Conservation (phyloP, 2,113 vertebrate genomes). For the Stegastes partitus region DNA sequence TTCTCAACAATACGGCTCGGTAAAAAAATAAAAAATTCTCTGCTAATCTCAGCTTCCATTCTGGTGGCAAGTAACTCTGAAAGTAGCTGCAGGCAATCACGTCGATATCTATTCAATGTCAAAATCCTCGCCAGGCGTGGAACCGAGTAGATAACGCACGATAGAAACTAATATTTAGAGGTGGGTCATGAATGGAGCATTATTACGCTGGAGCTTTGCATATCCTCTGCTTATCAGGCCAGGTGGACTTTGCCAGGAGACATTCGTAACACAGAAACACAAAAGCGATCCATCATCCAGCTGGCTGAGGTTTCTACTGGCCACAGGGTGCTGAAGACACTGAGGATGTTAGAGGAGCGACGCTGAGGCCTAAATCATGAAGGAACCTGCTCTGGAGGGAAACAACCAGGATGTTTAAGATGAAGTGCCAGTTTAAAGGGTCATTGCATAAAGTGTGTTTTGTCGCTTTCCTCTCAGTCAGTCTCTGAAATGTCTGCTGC, state of each 20-base stretch:
- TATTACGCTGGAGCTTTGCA: constrained; percentile 20
- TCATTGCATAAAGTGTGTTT: background rate
- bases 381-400: background rate
- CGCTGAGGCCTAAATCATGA: background rate
- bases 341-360: background rate
- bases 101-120: constrained; percentile 30
- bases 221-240: constrained; percentile 20
- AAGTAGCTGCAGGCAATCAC: constrained; percentile 10
- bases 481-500: no score
- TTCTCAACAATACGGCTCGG: background rate
- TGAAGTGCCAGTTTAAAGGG: constrained; percentile 6
- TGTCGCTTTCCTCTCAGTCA: no score
- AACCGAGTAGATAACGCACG: constrained; percentile 11
- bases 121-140: constrained; percentile 4
- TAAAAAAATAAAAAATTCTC: background rate
- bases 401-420: background rate
- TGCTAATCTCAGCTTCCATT: background rate
- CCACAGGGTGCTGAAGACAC: background rate
- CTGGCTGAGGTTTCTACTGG: constrained; percentile 19
- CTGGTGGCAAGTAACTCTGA: constrained; percentile 10
- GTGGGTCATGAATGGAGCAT: constrained; percentile 16
- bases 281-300: constrained; percentile 8
- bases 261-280: background rate
- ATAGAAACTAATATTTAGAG: constrained; percentile 10
- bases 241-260: background rate